These are phyloP conservation scores for Neoniphon sammara DNA, from an alignment of 2,797 vertebrate species.

Conservation along the genomic window DNA sequence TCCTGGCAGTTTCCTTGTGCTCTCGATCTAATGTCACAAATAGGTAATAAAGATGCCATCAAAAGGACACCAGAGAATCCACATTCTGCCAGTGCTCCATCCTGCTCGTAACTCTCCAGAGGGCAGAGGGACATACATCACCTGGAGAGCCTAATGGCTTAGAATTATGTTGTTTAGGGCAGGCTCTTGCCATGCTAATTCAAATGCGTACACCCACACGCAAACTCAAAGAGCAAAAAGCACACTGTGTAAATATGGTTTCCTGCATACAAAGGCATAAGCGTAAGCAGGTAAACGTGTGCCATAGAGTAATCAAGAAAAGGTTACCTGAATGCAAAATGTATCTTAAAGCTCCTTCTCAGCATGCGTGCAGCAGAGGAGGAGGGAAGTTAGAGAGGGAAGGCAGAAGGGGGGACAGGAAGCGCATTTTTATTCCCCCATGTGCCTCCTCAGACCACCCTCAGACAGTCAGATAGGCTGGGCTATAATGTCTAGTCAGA, in stretches of 20 bases:
- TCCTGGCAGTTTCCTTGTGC: slow-evolving; percentile 50
- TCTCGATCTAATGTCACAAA: slow-evolving; percentile 71
- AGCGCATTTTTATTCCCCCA: slow-evolving; percentile 58
- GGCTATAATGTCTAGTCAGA: slow-evolving; percentile 67
- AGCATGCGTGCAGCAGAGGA: slow-evolving; percentile 66
- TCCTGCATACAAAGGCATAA: slow-evolving; percentile 23
- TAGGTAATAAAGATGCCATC: slow-evolving; percentile 76
- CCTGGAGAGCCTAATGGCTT: slow-evolving; percentile 65
- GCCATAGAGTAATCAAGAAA: slow-evolving; percentile 62
- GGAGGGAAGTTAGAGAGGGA: slow-evolving; percentile 16
- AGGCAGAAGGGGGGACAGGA: slow-evolving; percentile 33
- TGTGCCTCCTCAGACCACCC: slow-evolving; percentile 32
- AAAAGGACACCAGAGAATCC: slow-evolving; percentile 75
- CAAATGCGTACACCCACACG: slow-evolving; percentile 47
- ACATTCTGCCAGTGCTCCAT: slow-evolving; percentile 61
- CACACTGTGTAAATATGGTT: slow-evolving; percentile 53
- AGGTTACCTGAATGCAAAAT: slow-evolving; percentile 51
- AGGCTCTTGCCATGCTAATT: slow-evolving; percentile 31
- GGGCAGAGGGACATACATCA: slow-evolving; percentile 74
- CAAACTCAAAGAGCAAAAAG: slow-evolving; percentile 42
- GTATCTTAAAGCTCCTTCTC: slow-evolving; percentile 48
- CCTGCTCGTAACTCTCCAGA: slow-evolving; percentile 72
- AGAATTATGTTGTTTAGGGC: slow-evolving; percentile 70
- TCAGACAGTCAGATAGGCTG: slow-evolving; percentile 57
- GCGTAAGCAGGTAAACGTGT: slow-evolving; percentile 51